Conservation (phyloP, 1,140 invertebrate genomes). For the Ephestia elutella region DNA sequence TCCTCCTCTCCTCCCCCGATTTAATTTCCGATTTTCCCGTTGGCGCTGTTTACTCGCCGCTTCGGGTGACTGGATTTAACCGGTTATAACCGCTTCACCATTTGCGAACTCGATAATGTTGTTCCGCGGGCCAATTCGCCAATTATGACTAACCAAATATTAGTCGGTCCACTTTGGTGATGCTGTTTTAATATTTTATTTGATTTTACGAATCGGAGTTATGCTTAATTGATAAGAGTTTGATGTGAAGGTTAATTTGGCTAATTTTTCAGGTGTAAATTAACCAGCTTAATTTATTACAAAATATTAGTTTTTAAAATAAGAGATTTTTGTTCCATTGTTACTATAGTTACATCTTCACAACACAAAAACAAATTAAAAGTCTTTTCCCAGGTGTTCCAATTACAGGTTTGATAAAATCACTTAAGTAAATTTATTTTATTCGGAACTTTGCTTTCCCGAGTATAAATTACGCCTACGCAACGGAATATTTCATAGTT, state of each 20-base stretch:
- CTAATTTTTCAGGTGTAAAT: no score
- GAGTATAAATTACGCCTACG: neutral
- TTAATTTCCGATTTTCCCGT: no score
- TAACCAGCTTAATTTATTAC: no score
- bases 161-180: neutral
- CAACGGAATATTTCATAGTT: neutral
- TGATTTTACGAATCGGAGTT: neutral
- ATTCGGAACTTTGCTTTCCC: neutral
- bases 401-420: neutral
- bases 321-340: no score
- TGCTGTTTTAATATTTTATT: neutral
- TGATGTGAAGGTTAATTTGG: no score
- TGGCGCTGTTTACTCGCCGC: neutral
- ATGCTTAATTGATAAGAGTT: neutral
- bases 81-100: neutral
- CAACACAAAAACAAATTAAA: no score
- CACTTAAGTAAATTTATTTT: neutral
- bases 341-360: no score
- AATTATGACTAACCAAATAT: neutral
- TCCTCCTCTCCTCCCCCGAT: no score
- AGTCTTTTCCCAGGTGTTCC: no score
- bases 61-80: neutral
- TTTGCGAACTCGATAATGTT: neutral
- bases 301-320: no score
- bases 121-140: neutral